A percentile compares a stretch with the other conserved stretches of the same genome.
These are phyloP conservation scores for Pissodes strobi DNA, from an alignment of 1,140 invertebrate species.

Conservation along the genomic window DNA sequence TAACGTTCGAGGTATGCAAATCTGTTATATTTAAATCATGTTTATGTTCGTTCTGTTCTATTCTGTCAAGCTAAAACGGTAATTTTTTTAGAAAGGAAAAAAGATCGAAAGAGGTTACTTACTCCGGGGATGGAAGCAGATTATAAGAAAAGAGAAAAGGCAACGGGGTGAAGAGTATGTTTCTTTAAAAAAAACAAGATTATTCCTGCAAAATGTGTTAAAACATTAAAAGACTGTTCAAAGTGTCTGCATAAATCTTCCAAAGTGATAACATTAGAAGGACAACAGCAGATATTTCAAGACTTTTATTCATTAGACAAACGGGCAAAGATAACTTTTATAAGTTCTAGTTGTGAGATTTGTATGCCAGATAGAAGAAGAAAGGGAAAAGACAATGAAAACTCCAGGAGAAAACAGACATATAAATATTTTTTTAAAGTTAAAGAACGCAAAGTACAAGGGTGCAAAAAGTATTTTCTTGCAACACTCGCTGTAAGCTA, in stretches of 20 bases:
- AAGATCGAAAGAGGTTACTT: too few relatives aligned
- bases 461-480: slow-evolving; percentile 1
- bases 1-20: too few relatives aligned
- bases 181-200: background rate
- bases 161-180: too few relatives aligned
- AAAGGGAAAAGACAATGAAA: background rate
- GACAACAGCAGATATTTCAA: background rate
- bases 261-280: background rate
- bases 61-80: too few relatives aligned
- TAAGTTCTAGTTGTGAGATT: too few relatives aligned
- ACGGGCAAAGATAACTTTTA: too few relatives aligned
- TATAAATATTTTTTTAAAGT: background rate
- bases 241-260: background rate
- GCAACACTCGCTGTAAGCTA: background rate
- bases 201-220: background rate
- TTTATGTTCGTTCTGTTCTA: too few relatives aligned
- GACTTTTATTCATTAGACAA: background rate
- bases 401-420: background rate
- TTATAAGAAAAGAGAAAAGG: too few relatives aligned
- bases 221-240: slow-evolving; percentile 3
- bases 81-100: too few relatives aligned
- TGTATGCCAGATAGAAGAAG: background rate
- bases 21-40: too few relatives aligned
- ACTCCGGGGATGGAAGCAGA: too few relatives aligned
- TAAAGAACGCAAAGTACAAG: background rate